Base-by-base conservation (phyloP, 2,113 vertebrate species). In the Amphiprion percula region DNA sequence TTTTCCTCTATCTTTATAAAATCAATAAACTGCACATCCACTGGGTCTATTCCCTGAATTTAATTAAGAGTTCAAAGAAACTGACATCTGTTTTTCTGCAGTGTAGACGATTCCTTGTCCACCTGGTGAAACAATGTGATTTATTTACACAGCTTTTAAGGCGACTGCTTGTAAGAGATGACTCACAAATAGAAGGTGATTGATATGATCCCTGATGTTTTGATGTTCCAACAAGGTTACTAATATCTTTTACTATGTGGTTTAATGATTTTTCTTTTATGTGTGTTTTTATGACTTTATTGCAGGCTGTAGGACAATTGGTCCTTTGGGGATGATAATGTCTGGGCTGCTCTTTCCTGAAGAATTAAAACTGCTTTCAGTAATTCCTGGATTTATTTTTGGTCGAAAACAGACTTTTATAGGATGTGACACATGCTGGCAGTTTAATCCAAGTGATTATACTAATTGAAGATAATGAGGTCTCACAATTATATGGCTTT, bases 61-160 rank as follows among this genome's bases (percentile, higher is more conserved):
- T 74, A 85, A 87, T 86, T 75, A 86, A 83, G 65, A 80, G 59
- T 80, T 87, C 64, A 83, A 74, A 79, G 80, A 74, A 79, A 60
- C 50, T 6, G 24, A 52, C 7, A 21, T 68, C 15, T n/a, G 49
- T 52, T 59, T 81, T 80, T 70, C 61, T 70, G 53, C 55, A 64
- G 44, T 4, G 41, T 68, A 70, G 49, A 82, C 39, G 68, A 62
- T 44, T 67, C 49, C 68, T 56, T 37, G 49, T 81, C 68, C 70
- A 71, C 33, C 33, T 37, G 46, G 16, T 55, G 62, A 68, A 84
- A 58, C 63, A 37, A 28, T 53, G 37, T 74, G 78, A 85, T 87
- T 83, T 81, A 84, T 82, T 60, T 55, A 69, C 56, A 41, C 75
- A 75, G 26, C 49, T 28, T 75, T 77, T 67, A 78, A 33, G 28